Evolutionary conservation across 2,797 vertebrate species (phyloP).

Genomic region (Alcedo quadribrachys): DNA sequence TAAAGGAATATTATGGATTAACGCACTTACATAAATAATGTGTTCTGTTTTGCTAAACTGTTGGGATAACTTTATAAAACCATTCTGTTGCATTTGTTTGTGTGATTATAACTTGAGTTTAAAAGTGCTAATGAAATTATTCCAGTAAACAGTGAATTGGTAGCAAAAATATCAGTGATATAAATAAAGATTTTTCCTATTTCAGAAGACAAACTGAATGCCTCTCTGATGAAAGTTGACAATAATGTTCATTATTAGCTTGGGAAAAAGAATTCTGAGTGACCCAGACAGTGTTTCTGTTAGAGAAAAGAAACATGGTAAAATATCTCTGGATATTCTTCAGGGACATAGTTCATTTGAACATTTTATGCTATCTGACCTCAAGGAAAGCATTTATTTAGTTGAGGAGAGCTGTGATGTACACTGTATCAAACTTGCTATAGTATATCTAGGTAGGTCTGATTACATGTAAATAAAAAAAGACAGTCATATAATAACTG

Average conservation of each 20-base stretch:
- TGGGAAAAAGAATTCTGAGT: neutral
- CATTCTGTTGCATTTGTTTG: neutral
- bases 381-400: neutral
- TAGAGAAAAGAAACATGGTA: neutral
- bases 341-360: neutral
- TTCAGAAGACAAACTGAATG: neutral
- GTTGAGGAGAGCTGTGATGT: neutral
- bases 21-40: neutral
- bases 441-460: neutral
- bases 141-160: neutral
- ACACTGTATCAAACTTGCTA: neutral
- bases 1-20: neutral
- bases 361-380: neutral
- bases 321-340: neutral
- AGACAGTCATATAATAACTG: neutral
- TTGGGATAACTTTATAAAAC: neutral
- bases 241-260: neutral
- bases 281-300: neutral
- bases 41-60: neutral
- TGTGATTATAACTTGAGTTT: neutral
- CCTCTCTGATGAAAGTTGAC: neutral
- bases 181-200: slow-evolving; percentile 30
- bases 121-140: slow-evolving; percentile 23
- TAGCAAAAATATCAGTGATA: slow-evolving; percentile 31
- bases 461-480: neutral